These are phyloP conservation scores for Drosophila merina DNA, from an alignment of 2,888 invertebrate genomes.

Conservation along the genomic window DNA sequence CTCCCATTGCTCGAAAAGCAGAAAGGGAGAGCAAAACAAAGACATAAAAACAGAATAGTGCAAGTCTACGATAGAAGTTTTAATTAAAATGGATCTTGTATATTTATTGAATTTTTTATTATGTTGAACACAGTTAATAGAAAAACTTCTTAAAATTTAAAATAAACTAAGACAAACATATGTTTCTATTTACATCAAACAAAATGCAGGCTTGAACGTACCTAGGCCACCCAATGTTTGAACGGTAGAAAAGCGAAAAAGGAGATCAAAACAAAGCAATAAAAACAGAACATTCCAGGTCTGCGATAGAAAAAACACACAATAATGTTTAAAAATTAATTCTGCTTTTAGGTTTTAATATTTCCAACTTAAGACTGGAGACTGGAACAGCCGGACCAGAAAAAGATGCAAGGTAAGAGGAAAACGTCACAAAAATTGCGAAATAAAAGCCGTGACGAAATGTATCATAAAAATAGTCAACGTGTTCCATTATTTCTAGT, in stretches of 20 bases:
- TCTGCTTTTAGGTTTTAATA: neutral
- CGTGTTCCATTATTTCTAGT: conserved; percentile 7
- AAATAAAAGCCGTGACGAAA: conserved; percentile 8
- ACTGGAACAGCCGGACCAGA: neutral
- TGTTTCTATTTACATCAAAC: too few species aligned
- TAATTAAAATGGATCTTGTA: neutral
- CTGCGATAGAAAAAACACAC: conserved; percentile 7
- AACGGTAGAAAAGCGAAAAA: conserved; percentile 11
- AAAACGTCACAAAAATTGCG: conserved; percentile 3
- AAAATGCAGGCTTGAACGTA: conserved; percentile 3
- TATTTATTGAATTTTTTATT: neutral
- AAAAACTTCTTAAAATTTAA: too few species aligned
- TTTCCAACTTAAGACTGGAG: neutral
- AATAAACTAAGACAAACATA: too few species aligned
- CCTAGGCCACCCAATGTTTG: conserved; percentile 7
- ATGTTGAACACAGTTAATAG: neutral
- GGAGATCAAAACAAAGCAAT: conserved; percentile 27
- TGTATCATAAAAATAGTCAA: neutral
- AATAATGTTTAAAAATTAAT: conserved; percentile 2
- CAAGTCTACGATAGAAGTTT: conserved; percentile 1
- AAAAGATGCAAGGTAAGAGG: neutral
- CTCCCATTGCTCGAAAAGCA: too few species aligned
- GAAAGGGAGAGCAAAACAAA: too few species aligned
- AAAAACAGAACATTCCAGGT: neutral
- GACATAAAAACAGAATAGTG: too few species aligned